Conservation (phyloP, 2,797 vertebrate species). For the Gobio occitaniae region DNA sequence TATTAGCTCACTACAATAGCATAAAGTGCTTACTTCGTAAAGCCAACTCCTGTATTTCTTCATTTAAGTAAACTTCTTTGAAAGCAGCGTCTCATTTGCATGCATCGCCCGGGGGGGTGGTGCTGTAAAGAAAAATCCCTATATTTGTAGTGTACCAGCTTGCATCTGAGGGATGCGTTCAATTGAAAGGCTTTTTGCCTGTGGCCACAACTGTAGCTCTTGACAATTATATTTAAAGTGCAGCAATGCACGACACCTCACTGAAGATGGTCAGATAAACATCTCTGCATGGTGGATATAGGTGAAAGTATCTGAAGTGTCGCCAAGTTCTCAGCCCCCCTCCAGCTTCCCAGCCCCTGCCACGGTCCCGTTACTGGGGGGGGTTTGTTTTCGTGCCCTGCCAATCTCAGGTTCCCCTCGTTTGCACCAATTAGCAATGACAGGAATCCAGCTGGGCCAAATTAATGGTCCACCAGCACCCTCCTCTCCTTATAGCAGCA, state of each 20-base stretch:
- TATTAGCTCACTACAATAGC: neutral
- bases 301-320: slow-evolving; percentile 8
- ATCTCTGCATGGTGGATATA: neutral
- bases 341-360: slow-evolving; percentile 1
- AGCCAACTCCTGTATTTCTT: slow-evolving; percentile 10
- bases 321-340: slow-evolving; percentile 14
- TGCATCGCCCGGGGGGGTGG: neutral
- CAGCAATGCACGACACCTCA: neutral
- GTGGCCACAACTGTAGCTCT: slow-evolving; percentile 35
- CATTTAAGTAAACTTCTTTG: neutral
- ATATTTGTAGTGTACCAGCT: neutral
- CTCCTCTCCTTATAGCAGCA: slow-evolving; percentile 43
- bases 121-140: neutral
- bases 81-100: slow-evolving; percentile 18
- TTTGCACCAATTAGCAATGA: slow-evolving; percentile 63
- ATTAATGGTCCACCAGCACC: slow-evolving; percentile 46
- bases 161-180: neutral
- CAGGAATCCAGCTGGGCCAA: slow-evolving; percentile 61
- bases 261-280: slow-evolving; percentile 32
- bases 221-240: neutral
- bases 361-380: slow-evolving; percentile 33
- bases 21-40: neutral
- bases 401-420: slow-evolving; percentile 49
- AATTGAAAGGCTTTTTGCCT: slow-evolving; percentile 13
- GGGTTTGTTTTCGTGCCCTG: slow-evolving; percentile 54